Evolutionary conservation across 2,888 invertebrate species (phyloP).

Genomic region (Noctua pronuba): DNA sequence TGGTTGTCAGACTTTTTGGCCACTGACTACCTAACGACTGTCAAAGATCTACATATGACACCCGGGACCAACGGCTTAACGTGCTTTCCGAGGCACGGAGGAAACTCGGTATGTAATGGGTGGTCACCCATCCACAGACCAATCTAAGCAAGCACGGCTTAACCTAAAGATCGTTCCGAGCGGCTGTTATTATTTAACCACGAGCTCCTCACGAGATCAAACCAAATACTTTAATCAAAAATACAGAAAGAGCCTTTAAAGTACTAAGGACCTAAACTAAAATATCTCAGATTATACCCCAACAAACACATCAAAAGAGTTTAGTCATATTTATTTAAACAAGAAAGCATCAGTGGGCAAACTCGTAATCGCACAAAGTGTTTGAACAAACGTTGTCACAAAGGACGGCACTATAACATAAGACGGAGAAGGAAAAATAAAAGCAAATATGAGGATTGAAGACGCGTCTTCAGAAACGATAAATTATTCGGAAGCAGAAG

Average conservation of each 20-base stretch:
- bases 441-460: slow-evolving; percentile 81
- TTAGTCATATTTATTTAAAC: slow-evolving; percentile 61
- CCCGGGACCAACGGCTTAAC: too few relatives aligned
- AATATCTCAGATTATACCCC: slow-evolving; percentile 27
- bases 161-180: too few relatives aligned
- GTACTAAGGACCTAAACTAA: slow-evolving; percentile 28
- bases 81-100: too few relatives aligned
- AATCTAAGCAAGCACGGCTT: too few relatives aligned
- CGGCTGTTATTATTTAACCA: too few relatives aligned
- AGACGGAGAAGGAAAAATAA: slow-evolving; percentile 73
- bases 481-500: slow-evolving; percentile 77
- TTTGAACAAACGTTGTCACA: slow-evolving; percentile 72
- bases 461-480: slow-evolving; percentile 78
- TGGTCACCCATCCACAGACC: too few relatives aligned
- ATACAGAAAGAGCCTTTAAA: slow-evolving; percentile 24
- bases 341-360: slow-evolving; percentile 61
- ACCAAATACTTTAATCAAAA: not conserved
- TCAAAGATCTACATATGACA: too few relatives aligned
- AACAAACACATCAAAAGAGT: slow-evolving; percentile 52
- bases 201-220: too few relatives aligned
- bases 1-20: too few relatives aligned
- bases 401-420: slow-evolving; percentile 73
- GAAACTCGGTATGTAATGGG: too few relatives aligned
- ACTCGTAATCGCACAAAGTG: slow-evolving; percentile 68
- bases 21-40: too few relatives aligned